Evolutionary conservation across 2,888 invertebrate species (phyloP), one percentile per base, ranked within the genome.

Genomic region (Apotomis capreana): DNA sequence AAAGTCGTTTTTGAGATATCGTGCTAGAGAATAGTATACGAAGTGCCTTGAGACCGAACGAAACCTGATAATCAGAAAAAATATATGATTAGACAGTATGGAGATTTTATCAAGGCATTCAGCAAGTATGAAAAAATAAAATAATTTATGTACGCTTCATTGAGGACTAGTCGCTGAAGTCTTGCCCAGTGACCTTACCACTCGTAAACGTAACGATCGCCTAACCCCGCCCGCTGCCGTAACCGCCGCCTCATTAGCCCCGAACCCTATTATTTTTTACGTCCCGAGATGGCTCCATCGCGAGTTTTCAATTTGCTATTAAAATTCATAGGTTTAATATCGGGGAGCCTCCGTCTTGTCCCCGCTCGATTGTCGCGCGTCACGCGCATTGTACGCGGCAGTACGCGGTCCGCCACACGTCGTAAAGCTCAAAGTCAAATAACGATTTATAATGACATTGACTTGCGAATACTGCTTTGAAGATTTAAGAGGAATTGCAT

Each of bases 281-380:
- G 51, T 37, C 70, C 54, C 49, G n/a, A 13, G 49, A 61, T 51
- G 60, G 49, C 52, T 49, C 59, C 59, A 44, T 64, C 15, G 36
- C 64, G 64, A 55, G 49, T 70, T 70, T 70, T 61, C 70, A 67
- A 70, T 70, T 70, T 70, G 55, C 55, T 60, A 70, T 70, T 70
- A 70, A 70, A 70, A 70, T 67, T 70, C 70, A 70, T 70, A 67
- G 65, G 63, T 54, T 44, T 44, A 54, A 40, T 54, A 55, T 13
- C 64, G 12, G 15, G 26, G 8, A 10, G 64, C 64, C 54, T 64
- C 64, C 64, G 52, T 12, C 12, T 52, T 58, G 37, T 12, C 26
- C 8, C 8, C 62, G 61, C n/a, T 44, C 44, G 44, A 44, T 44
- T 44, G 44, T 44, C 44, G 44, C 44, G 26, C 26, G 2, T 44